phyloP scores from a whole-genome alignment of 2,797 vertebrate genomes.

The Hydrocynus forskahlii region DNA sequence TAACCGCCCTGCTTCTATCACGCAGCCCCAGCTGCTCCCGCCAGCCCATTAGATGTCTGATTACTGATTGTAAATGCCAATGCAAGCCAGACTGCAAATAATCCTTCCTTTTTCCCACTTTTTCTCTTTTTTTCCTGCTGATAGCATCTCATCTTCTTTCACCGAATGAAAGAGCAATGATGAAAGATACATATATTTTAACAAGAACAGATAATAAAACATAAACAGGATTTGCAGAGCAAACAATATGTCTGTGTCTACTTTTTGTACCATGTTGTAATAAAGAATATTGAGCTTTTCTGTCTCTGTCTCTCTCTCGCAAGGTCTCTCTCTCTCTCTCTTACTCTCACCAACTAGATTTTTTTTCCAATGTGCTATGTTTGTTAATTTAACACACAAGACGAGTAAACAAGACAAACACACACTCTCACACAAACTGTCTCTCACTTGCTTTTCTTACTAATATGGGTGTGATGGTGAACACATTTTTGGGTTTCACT shows the following conservation, averaged over 20 bases:
- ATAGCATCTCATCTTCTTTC: constrained; percentile 36
- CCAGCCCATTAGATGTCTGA: constrained; percentile 61
- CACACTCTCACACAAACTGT: background rate
- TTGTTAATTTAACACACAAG: background rate
- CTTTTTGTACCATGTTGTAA: constrained; percentile 11
- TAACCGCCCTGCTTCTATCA: constrained; percentile 78
- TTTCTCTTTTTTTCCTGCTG: constrained; percentile 16
- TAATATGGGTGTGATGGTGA: background rate
- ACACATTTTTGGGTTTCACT: background rate
- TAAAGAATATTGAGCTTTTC: background rate
- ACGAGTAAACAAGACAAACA: background rate
- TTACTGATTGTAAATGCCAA: constrained; percentile 62
- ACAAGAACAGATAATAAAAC: constrained; percentile 27
- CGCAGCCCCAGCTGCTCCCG: constrained; percentile 69
- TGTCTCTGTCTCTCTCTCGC: constrained; percentile 1
- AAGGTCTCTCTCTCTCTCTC: background rate
- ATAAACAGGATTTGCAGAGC: constrained; percentile 35
- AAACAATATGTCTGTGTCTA: constrained; percentile 27
- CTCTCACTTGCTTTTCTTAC: background rate
- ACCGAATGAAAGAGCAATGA: constrained; percentile 33
- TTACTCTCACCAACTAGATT: background rate
- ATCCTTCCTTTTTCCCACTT: constrained; percentile 25
- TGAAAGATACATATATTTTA: constrained; percentile 29
- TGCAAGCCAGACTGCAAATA: constrained; percentile 45
- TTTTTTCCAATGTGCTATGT: background rate